Percentiles rank a stretch among this genome's conserved stretches.
Evolutionary conservation across 2,888 invertebrate species (phyloP).

Genomic region (Incurvaria masculella): DNA sequence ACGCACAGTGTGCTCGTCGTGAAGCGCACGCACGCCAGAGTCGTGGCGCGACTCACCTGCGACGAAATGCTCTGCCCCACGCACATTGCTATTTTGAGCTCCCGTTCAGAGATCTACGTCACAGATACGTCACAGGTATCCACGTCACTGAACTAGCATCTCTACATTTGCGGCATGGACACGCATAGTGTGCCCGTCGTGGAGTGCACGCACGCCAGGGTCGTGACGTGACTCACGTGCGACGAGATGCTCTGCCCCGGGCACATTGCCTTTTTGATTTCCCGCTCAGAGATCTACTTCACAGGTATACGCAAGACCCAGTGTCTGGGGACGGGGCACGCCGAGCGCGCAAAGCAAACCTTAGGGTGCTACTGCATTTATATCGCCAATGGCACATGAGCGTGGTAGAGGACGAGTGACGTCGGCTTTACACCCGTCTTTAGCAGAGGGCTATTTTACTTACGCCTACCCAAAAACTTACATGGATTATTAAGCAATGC

Average conservation of each 20-base stretch:
- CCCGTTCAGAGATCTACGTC: slow-evolving; percentile 56
- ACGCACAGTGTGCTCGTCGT: slow-evolving; percentile 57
- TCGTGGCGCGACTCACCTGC: slow-evolving; percentile 48
- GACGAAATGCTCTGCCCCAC: slow-evolving; percentile 61
- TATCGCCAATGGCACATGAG: too few species aligned
- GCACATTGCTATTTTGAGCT: slow-evolving; percentile 57
- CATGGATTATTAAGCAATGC: too few species aligned
- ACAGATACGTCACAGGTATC: too few species aligned
- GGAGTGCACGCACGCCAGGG: slow-evolving; percentile 45
- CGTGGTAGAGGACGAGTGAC: too few species aligned
- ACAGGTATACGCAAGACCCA: slow-evolving; percentile 54
- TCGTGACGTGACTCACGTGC: slow-evolving; percentile 48
- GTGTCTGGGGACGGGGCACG: too few species aligned
- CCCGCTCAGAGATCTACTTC: slow-evolving; percentile 56
- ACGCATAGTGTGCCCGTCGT: slow-evolving; percentile 57
- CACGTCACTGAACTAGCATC: slow-evolving; percentile 53
- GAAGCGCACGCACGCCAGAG: slow-evolving; percentile 45
- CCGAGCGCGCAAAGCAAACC: too few species aligned
- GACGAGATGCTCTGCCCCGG: slow-evolving; percentile 61
- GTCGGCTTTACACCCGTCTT: too few species aligned
- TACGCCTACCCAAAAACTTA: too few species aligned
- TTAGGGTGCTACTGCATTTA: too few species aligned
- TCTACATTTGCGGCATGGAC: slow-evolving; percentile 65
- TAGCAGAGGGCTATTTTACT: too few species aligned
- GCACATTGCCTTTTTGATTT: slow-evolving; percentile 57